phyloP scores from a whole-genome alignment of 2,797 vertebrate species.

The Selene dorsalis region DNA sequence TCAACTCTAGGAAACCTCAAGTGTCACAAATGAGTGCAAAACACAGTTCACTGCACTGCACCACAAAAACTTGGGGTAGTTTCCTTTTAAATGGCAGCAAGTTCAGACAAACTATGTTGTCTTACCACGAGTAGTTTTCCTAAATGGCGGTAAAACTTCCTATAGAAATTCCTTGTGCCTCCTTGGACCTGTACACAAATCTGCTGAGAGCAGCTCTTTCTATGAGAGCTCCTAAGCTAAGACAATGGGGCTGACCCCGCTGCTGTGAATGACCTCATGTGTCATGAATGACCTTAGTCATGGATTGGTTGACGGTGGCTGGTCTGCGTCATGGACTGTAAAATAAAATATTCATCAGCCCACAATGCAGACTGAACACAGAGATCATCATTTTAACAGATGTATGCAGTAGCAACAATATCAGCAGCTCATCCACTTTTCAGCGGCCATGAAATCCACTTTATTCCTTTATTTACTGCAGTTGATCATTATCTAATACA shows the following conservation, averaged over 20 bases:
- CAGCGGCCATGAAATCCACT: neutral
- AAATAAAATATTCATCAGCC: too few relatives aligned
- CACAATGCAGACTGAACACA: too few relatives aligned
- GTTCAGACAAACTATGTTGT: slow-evolving; percentile 7
- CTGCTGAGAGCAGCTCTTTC: neutral
- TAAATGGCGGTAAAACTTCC: neutral
- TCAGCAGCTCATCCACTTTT: neutral
- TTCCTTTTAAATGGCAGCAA: slow-evolving; percentile 10
- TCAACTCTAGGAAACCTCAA: slow-evolving; percentile 35
- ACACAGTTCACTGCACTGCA: slow-evolving; percentile 39
- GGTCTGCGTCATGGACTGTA: too few relatives aligned
- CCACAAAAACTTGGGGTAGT: slow-evolving; percentile 1
- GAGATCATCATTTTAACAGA: too few relatives aligned
- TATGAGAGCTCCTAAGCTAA: too few relatives aligned
- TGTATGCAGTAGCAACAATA: too few relatives aligned
- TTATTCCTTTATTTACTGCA: slow-evolving; percentile 5
- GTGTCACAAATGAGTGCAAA: slow-evolving; percentile 14
- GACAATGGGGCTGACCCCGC: too few relatives aligned
- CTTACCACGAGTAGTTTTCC: neutral
- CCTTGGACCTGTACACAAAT: neutral
- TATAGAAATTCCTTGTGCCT: neutral
- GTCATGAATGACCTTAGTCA: too few relatives aligned
- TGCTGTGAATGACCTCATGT: too few relatives aligned
- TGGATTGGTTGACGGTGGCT: too few relatives aligned
- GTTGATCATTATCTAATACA: neutral